Evolutionary conservation across 2,113 vertebrate genomes (phyloP).

Genomic region (Hippocampus guttulatus): DNA sequence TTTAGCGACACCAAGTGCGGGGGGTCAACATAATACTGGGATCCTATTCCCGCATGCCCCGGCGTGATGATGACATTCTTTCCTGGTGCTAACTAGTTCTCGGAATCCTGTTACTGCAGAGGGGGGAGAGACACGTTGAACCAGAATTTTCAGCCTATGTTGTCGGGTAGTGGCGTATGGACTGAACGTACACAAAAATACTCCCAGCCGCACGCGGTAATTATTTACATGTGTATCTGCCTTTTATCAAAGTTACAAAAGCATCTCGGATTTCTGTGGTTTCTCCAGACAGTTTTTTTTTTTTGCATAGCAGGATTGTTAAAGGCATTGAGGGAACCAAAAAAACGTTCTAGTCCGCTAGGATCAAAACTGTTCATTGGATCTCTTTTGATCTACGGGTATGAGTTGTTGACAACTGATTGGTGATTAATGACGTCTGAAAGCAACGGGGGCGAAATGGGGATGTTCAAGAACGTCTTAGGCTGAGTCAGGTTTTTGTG

Average conservation of each 20-base stretch:
- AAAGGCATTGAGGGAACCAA: background rate
- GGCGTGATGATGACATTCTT: constrained; percentile 11
- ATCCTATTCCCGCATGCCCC: background rate
- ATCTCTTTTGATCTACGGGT: background rate
- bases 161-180: background rate
- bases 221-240: constrained; percentile 5
- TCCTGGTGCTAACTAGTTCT: background rate
- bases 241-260: background rate
- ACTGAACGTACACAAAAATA: background rate
- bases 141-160: background rate
- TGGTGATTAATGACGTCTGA: background rate
- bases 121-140: background rate
- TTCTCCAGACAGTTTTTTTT: background rate
- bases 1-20: constrained; percentile 2
- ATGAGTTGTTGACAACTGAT: background rate
- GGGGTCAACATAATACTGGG: background rate
- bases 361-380: background rate
- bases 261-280: background rate
- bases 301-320: background rate
- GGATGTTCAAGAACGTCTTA: too few relatives aligned
- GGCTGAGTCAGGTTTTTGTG: background rate
- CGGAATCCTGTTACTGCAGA: background rate
- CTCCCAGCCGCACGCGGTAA: background rate
- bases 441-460: background rate
- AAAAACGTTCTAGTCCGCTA: background rate